Percentiles rank a stretch among this genome's conserved stretches.
Conservation (phyloP, 2,797 vertebrate species). For the Cheracebus regulus region DNA sequence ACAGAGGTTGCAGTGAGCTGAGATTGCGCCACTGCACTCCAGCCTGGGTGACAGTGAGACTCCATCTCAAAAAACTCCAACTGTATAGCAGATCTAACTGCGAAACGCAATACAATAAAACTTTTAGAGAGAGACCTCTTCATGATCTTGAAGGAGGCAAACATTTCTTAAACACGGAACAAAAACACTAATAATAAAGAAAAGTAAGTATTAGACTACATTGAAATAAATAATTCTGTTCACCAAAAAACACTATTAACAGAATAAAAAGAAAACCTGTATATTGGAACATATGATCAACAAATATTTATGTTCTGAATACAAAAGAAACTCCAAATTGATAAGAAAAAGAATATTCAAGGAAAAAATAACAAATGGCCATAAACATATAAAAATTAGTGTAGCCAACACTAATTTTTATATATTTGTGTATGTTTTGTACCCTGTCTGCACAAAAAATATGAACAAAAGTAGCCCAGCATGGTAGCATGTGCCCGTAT, state of each 20-base stretch:
- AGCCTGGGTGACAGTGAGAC: not conserved
- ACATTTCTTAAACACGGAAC: not conserved
- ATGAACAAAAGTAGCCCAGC: no score
- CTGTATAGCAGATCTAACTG: not conserved
- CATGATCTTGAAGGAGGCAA: not conserved
- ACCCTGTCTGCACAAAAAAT: no score
- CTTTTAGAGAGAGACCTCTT: not conserved
- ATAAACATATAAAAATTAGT: not conserved
- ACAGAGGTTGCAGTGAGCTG: not conserved
- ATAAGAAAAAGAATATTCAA: not conserved
- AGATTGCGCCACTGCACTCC: not conserved
- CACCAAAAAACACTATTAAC: not conserved
- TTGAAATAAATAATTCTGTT: not conserved
- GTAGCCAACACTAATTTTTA: no score
- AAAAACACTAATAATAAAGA: not conserved
- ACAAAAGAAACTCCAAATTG: not conserved
- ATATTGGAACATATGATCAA: not conserved
- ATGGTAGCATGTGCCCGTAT: no score
- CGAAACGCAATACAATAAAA: not conserved
- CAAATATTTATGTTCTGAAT: not conserved
- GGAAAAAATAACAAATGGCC: not conserved
- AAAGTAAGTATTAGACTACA: not conserved
- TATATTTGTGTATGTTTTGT: no score
- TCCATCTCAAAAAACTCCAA: not conserved
- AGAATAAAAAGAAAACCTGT: not conserved